Conservation (phyloP, 2,113 vertebrate species). For the Elaphurus davidianus region DNA sequence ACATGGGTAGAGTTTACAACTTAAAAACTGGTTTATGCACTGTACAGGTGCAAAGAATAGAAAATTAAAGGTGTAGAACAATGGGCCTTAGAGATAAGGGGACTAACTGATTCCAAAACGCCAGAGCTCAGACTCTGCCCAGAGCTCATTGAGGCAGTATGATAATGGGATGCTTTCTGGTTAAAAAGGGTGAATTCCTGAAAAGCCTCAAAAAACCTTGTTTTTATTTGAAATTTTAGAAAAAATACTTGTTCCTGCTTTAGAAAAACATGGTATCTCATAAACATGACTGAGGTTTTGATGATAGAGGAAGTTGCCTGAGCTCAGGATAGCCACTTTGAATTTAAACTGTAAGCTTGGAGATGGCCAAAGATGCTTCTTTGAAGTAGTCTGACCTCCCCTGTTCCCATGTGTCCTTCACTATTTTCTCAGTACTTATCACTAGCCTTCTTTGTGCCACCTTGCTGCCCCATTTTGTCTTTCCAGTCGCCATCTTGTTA, state of each 20-base stretch:
- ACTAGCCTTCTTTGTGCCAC: neutral
- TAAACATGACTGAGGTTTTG: neutral
- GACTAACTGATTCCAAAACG: neutral
- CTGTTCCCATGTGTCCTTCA: neutral
- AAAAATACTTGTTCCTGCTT: neutral
- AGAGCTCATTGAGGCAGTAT: neutral
- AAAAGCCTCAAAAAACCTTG: neutral
- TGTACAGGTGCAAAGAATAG: neutral
- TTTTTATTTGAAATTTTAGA: neutral
- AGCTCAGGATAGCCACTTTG: neutral
- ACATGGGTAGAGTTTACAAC: neutral
- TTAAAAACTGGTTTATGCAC: neutral
- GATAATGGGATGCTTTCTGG: neutral
- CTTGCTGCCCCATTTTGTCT: neutral
- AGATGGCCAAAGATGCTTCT: neutral
- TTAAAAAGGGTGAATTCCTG: neutral
- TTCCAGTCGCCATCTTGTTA: neutral
- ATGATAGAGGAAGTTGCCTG: neutral
- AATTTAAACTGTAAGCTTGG: neutral
- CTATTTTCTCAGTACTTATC: neutral
- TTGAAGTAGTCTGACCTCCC: neutral
- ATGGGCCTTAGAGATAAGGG: neutral
- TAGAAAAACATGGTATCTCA: neutral
- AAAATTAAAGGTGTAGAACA: neutral
- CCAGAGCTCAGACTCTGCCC: neutral